A percentile compares a stretch with the other conserved stretches of the same genome.
Evolutionary conservation across 2,888 invertebrate species (phyloP).

Genomic region (Nomada ferruginata): DNA sequence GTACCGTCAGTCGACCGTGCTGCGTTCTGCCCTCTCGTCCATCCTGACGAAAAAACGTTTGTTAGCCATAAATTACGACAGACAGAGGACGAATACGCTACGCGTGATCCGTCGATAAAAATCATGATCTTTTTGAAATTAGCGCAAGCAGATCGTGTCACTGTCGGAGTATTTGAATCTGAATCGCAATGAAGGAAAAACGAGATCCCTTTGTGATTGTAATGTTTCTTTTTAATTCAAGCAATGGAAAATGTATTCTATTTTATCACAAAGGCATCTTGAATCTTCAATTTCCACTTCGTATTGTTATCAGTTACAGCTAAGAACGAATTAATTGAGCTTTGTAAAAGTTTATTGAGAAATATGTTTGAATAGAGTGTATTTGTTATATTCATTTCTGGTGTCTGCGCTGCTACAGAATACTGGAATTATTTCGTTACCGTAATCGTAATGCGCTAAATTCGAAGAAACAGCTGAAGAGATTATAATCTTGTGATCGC

Average conservation of each 20-base stretch:
- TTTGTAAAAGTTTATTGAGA: conserved; percentile 1
- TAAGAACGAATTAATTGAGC: conserved; percentile 2
- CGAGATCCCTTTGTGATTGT: conserved; percentile 13
- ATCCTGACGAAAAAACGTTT: conserved; percentile 73
- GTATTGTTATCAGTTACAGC: background rate
- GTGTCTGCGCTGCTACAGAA: conserved; percentile 30
- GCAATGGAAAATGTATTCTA: too few relatives aligned
- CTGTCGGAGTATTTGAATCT: conserved; percentile 25
- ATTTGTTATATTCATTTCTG: conserved; percentile 9
- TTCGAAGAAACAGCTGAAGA: conserved; percentile 15
- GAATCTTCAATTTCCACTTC: background rate
- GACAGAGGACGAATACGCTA: background rate
- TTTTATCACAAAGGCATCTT: conserved; percentile 23
- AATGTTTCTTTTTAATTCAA: too few relatives aligned
- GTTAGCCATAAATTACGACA: conserved; percentile 20
- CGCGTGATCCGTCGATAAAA: conserved; percentile 1
- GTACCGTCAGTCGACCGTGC: conserved; percentile 82
- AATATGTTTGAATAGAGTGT: background rate
- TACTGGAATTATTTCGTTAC: conserved; percentile 30
- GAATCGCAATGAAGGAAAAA: background rate
- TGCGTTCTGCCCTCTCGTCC: conserved; percentile 83
- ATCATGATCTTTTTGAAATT: conserved; percentile 22
- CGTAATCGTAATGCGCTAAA: conserved; percentile 40
- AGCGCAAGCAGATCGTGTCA: conserved; percentile 36
- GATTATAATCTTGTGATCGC: conserved; percentile 15